These are phyloP conservation scores for Bagarius yarrelli DNA, from an alignment of 2,113 vertebrate species.

Conservation along the genomic window DNA sequence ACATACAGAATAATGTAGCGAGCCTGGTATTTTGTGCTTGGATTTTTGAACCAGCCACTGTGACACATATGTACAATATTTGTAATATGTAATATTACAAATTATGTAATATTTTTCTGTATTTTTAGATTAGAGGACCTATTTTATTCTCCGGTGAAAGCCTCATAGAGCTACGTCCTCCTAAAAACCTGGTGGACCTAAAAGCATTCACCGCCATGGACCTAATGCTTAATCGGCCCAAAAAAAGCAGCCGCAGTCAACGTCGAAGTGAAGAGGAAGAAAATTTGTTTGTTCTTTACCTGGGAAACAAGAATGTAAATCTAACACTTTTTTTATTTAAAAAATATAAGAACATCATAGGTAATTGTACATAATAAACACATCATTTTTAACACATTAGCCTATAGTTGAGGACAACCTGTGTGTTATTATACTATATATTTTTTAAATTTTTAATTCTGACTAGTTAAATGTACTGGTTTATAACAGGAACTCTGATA, in stretches of 20 bases:
- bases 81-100: neutral
- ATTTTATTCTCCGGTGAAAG: slow-evolving; percentile 82
- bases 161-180: slow-evolving; percentile 80
- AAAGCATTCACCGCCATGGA: slow-evolving; percentile 82
- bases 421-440: neutral
- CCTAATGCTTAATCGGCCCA: slow-evolving; percentile 77
- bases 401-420: neutral
- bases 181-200: slow-evolving; percentile 75
- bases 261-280: slow-evolving; percentile 48
- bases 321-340: neutral
- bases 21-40: neutral
- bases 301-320: slow-evolving; percentile 71
- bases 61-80: neutral
- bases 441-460: neutral
- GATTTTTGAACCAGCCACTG: neutral
- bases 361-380: neutral
- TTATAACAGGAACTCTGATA: neutral
- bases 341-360: neutral
- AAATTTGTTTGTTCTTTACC: slow-evolving; percentile 80
- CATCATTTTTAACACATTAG: neutral
- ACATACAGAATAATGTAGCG: neutral
- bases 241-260: neutral
- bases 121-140: slow-evolving; percentile 75
- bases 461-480: neutral
- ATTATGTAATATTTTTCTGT: neutral